A percentile compares a stretch with the other conserved stretches of the same genome.
Evolutionary conservation across 1,140 invertebrate genomes (phyloP).

Genomic region (Listronotus oregonensis): DNA sequence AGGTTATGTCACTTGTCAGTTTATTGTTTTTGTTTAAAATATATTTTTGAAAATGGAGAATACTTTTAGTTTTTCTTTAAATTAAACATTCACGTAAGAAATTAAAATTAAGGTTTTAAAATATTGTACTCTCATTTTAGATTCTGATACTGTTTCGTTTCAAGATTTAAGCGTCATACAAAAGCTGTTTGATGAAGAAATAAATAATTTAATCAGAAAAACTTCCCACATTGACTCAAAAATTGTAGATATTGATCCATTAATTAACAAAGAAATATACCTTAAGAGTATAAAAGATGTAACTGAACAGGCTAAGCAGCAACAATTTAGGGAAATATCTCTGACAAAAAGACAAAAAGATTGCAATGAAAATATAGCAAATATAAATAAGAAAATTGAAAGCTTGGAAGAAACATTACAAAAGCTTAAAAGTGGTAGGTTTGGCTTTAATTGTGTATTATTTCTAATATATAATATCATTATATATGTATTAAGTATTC

Average conservation of each 20-base stretch:
- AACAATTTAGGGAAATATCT: background rate
- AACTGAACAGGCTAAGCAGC: background rate
- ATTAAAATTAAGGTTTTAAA: no score
- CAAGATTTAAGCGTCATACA: background rate
- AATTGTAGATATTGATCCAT: background rate
- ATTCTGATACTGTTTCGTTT: background rate
- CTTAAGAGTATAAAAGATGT: background rate
- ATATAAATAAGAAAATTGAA: background rate
- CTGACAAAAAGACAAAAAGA: background rate
- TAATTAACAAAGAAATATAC: background rate
- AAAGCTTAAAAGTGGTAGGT: conserved; percentile 1
- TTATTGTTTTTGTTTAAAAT: no score
- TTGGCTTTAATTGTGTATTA: background rate
- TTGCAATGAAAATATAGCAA: background rate
- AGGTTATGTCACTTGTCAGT: no score
- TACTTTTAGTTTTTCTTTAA: no score
- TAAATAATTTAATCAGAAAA: background rate
- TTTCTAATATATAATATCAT: no score
- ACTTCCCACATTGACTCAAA: background rate
- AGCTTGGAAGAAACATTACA: background rate
- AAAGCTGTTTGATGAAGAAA: background rate
- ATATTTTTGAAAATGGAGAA: no score
- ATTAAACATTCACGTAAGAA: no score
- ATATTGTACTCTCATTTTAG: background rate
- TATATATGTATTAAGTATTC: no score